These are phyloP conservation scores for Stenotaenia linearis DNA, from an alignment of 2,888 invertebrate genomes.

Conservation along the genomic window DNA sequence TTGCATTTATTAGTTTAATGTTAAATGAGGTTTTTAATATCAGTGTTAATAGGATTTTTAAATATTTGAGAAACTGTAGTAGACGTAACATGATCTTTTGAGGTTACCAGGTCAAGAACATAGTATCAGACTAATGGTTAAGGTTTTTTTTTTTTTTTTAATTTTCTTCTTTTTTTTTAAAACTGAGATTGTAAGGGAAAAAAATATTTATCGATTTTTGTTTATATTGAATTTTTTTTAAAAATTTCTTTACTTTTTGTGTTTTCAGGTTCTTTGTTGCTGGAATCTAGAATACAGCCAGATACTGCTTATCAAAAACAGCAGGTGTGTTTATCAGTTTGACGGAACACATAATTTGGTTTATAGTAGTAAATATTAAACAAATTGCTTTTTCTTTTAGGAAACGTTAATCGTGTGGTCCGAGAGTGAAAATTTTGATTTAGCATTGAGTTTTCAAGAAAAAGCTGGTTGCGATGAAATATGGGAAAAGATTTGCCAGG, in stretches of 20 bases:
- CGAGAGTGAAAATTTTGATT: constrained; percentile 97
- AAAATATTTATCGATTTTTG: constrained; percentile 5
- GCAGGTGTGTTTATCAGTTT: constrained; percentile 56
- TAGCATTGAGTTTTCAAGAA: constrained; percentile 99
- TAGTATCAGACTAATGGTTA: neutral
- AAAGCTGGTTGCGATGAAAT: constrained; percentile 99
- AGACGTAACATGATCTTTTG: neutral
- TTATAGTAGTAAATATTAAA: neutral
- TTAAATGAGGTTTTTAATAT: neutral
- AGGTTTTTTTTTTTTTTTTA: constrained; percentile 29
- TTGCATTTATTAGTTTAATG: neutral
- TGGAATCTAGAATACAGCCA: constrained; percentile 96
- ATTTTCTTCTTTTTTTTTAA: too few species aligned
- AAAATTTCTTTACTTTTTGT: too few species aligned
- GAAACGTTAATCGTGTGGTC: constrained; percentile 99
- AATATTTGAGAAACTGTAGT: neutral
- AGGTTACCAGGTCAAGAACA: neutral
- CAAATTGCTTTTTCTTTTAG: constrained; percentile 46
- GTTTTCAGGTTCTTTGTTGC: constrained; percentile 63
- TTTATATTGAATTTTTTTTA: too few species aligned
- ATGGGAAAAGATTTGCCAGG: constrained; percentile 99
- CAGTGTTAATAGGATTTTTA: too few species aligned
- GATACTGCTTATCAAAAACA: constrained; percentile 99
- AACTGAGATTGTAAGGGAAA: neutral
- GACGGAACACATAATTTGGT: neutral